Base-by-base conservation (phyloP, 2,113 vertebrate genomes). In the Oryzias celebensis region DNA sequence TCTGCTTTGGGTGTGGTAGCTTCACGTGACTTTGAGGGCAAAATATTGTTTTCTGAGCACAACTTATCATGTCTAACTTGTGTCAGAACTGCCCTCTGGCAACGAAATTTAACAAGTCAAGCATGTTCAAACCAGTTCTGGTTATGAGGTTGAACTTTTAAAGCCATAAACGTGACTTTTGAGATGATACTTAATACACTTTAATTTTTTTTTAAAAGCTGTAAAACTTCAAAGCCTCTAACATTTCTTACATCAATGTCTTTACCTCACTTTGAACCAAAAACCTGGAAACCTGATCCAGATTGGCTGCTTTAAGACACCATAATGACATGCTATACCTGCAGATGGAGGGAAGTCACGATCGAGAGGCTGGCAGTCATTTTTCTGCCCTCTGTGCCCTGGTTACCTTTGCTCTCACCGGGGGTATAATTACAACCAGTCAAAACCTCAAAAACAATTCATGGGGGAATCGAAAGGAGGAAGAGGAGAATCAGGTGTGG, bases 381-480 rank as follows among this genome's bases (percentile, higher is more conserved):
- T 75, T 36, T 73, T 81, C 62, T 68, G 62, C 42, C 56, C 55
- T 22, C 36, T 71, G 85, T 77, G 49, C 83, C 79, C 62, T 81
- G 73, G 85, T 86, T 89, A 87, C 85, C 74, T 70, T 68, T 62
- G 65, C 58, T 60, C 68, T 89, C 80, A 78, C 89, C 78, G 61
- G 59, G 88, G 86, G 82, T 77, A 86, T 87, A 90, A 89, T 91
- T 89, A 91, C 78, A 36, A 59, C 78, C 78, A 65, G 26, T 73
- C 80, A 65, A 54, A 86, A 85, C 74, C 59, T 47, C 58, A 44
- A 66, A 71, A 72, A 64, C 49, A 58, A 67, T 75, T 62, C 82
- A 51, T 28, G 52, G 63, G 81, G 55, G 54, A 20, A 4, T 2
- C 66, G 66, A 69, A 47, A 64, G 20, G 44, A 46, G 61, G 69